Evolutionary conservation across 2,888 invertebrate genomes (phyloP), one percentile per base, ranked within the genome.

Genomic region (Agrochola macilenta): DNA sequence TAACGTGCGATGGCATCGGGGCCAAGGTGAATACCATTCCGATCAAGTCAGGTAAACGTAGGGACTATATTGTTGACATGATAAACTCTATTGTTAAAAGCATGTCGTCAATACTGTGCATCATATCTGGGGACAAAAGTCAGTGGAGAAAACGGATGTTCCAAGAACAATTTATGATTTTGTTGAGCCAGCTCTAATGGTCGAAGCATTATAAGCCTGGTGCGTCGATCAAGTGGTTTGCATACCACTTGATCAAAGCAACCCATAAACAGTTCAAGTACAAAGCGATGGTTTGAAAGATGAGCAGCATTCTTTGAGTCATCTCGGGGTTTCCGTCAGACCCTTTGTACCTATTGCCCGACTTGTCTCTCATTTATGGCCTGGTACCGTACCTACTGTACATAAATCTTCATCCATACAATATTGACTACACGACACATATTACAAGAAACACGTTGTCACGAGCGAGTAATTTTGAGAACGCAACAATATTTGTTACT

Each of bases 401-500:
- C 74, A 82, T 86, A 70, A 78, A 73, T 84, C 74, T 46, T 77
- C 78, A 35, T 77, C 69, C 26, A 70, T 68, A 69, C 63, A 78
- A 82, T 85, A 82, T 72, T 69, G 66, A 81, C 86, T 83, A 46
- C 86, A 76, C 79, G 84, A 86, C 84, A 77, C 76, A 76, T 79
- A 81, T 74, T 86, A 91, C 91, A 90, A 91, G 90, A 90, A 89
- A 90, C 87, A 87, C 87, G 87, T 88, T 90, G 93, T 93, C 93
- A 94, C 94, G 94, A 93, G 87, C 89, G 86, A 86, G 90, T 90
- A 89, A 93, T 93, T 94, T 93, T 88, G 88, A 91, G 90, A 93
- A 92, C 90, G 90, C 89, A 79, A 74, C 78, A 81, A 87, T 85
- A 86, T 89, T 87, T 84, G 89, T 89, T 85, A 87, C 81, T 90